Conservation (phyloP, 2,797 vertebrate genomes). For the Squalus acanthias region DNA sequence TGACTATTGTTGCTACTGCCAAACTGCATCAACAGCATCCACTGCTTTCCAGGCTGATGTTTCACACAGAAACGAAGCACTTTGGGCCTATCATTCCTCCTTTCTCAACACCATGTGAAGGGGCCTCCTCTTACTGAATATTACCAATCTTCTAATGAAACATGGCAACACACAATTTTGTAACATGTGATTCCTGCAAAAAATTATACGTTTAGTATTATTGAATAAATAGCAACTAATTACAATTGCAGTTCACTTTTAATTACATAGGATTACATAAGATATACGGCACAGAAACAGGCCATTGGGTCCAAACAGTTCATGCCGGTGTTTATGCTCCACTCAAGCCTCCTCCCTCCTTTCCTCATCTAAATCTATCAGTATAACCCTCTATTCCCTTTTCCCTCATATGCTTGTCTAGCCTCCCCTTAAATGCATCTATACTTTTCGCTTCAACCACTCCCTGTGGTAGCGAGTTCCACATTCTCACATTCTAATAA, state of each 20-base stretch:
- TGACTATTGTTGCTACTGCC: background rate
- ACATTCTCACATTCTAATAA: background rate
- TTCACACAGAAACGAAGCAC: background rate
- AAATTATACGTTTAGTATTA: background rate
- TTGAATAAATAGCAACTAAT: background rate
- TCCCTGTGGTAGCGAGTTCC: too few species aligned
- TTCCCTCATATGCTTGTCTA: too few species aligned
- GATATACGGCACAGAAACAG: too few species aligned
- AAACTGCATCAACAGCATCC: background rate
- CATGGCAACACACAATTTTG: background rate
- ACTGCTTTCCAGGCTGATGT: background rate
- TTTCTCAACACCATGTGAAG: background rate
- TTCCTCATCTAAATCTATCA: too few species aligned
- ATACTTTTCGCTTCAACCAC: too few species aligned
- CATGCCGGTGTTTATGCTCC: too few species aligned
- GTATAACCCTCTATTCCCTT: too few species aligned
- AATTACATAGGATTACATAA: too few species aligned
- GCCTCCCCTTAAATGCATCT: too few species aligned
- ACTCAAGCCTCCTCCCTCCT: too few species aligned
- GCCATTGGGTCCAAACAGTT: too few species aligned
- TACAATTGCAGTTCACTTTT: background rate
- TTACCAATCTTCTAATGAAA: background rate
- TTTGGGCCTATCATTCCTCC: background rate
- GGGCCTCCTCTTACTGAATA: background rate
- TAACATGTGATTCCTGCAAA: background rate